phyloP scores from a whole-genome alignment of 2,113 vertebrate genomes.

The Prinia subflava region DNA sequence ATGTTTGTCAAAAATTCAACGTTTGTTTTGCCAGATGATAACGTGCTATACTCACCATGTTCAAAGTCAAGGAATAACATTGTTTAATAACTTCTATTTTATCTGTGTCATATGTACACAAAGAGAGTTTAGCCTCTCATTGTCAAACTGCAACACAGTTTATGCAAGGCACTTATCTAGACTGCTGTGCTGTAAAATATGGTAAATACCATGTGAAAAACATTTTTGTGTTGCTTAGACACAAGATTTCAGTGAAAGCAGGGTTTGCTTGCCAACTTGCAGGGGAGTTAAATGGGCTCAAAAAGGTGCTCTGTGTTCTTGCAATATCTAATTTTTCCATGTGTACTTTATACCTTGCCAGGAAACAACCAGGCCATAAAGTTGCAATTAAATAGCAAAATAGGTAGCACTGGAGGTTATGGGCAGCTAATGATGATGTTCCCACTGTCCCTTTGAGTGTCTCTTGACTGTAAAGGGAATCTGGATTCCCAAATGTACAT shows the following conservation, averaged over 20 bases:
- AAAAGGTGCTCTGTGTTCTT: conserved; percentile 27
- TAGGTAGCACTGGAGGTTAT: neutral
- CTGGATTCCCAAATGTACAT: neutral
- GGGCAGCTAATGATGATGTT: neutral
- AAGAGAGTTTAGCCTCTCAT: neutral
- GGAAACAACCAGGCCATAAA: neutral
- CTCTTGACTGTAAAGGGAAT: neutral
- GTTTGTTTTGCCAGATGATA: neutral
- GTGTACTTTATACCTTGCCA: conserved; percentile 29
- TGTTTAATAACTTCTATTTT: neutral
- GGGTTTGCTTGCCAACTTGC: neutral
- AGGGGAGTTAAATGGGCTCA: neutral
- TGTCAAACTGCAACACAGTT: neutral
- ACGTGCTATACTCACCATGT: neutral
- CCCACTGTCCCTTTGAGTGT: neutral
- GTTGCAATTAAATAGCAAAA: conserved; percentile 18
- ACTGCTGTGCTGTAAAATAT: neutral
- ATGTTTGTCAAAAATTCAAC: neutral
- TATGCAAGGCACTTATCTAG: neutral
- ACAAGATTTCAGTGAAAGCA: neutral
- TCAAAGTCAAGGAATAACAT: neutral
- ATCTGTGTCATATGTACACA: neutral
- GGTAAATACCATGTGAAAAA: neutral
- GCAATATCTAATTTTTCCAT: conserved; percentile 21
- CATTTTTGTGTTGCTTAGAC: neutral